These are phyloP conservation scores for Semicossyphus pulcher DNA, from an alignment of 2,113 vertebrate species.

Conservation along the genomic window DNA sequence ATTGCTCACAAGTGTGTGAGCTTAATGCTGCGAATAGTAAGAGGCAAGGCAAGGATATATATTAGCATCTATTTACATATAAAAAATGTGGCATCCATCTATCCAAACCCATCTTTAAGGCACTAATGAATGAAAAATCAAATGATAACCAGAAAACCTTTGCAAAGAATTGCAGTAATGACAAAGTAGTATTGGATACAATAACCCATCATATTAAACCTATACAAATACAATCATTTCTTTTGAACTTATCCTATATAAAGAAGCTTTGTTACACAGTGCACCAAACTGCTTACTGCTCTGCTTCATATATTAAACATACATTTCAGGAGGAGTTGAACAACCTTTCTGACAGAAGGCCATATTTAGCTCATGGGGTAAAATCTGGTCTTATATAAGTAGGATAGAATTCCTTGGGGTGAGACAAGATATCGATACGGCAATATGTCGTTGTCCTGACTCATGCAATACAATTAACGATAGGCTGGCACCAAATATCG, in stretches of 20 bases:
- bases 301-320: too few species aligned
- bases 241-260: not conserved
- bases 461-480: too few species aligned
- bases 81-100: not conserved
- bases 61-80: not conserved
- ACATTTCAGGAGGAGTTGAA: too few species aligned
- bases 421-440: too few species aligned
- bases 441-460: too few species aligned
- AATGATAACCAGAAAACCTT: not conserved
- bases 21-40: constrained; percentile 20
- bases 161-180: not conserved
- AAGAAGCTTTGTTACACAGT: too few species aligned
- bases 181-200: too few species aligned
- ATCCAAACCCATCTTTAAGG: not conserved
- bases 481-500: too few species aligned
- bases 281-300: too few species aligned
- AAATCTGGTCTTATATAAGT: not conserved
- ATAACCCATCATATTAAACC: too few species aligned
- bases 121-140: constrained; percentile 11
- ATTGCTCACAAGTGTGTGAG: not conserved
- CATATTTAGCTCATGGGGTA: not conserved
- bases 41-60: not conserved
- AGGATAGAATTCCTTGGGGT: too few species aligned
- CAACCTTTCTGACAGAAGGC: not conserved
- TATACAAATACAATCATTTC: not conserved